Evolutionary conservation across 2,888 invertebrate genomes (phyloP), one percentile per base, ranked within the genome.

Genomic region (Euclidia mi): DNA sequence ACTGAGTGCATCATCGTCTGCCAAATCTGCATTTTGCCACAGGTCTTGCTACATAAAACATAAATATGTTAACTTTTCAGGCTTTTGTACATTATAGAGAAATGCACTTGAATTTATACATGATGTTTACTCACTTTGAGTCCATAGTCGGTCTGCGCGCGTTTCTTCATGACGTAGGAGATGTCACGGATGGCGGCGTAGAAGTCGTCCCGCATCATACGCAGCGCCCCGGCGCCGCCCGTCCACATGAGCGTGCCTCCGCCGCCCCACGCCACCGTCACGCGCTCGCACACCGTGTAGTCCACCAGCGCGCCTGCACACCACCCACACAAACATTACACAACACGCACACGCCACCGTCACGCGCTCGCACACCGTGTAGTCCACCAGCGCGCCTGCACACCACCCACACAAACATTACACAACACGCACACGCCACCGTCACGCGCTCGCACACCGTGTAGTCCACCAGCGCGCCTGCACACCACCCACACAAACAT

Each of bases 191-290:
- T 84, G 34, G 90, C 84, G 48, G 90, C 88, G 80, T 96, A 96
- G 78, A 95, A 81, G 75, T 84, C 79, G 49, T 84, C 85, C 17
- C 65, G 60, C 78, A 85, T 71, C 65, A 84, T 95, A 95, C 76
- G 96, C 95, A 91, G 85, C 57, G 78, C 74, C 32, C 87, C 87
- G 45, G 76, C 66, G 11, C 81, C 84, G 78, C 96, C 96, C 48
- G 97, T 96, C 98, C 98, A 98, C 37, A 96, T 96, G 40, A 98
- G 92, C 60, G 79, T 95, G 40, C 85, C 85, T 49, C 96, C 95
- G 7, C 97, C 96, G 7, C 97, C 97, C 97, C 98, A 98, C 80
- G 96, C 96, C 71, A 98, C 91, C 15, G 98, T 97, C 76, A 98
- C 97, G 74, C 98, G 95, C 90, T 98, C 98, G 85, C 96, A 96